A percentile compares a stretch with the other conserved stretches of the same genome.
phyloP scores from a whole-genome alignment of 2,888 invertebrate genomes.

The Heliothis peltigera region DNA sequence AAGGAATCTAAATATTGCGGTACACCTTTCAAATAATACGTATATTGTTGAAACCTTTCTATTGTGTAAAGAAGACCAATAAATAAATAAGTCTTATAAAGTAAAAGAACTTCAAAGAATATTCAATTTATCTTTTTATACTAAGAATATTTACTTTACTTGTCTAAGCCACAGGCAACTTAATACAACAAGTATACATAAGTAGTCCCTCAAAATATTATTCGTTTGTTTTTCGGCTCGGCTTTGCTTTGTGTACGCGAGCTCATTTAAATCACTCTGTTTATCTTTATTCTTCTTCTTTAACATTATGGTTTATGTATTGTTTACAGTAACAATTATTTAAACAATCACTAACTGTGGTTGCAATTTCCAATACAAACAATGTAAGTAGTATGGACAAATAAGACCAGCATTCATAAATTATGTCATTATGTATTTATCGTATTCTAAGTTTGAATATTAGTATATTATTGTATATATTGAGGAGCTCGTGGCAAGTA shows the following conservation, averaged over 20 bases:
- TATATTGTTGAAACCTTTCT: neutral
- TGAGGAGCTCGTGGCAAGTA: too few species aligned
- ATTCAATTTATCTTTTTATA: slow-evolving; percentile 13
- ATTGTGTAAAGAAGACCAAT: neutral
- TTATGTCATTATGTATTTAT: too few species aligned
- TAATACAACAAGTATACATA: slow-evolving; percentile 38
- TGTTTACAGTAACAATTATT: slow-evolving; percentile 28
- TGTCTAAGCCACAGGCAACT: slow-evolving; percentile 15
- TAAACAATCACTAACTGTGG: neutral
- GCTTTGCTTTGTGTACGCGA: slow-evolving; percentile 36
- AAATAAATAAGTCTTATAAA: slow-evolving; percentile 3
- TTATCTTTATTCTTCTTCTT: slow-evolving; percentile 35
- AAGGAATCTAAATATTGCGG: too few species aligned
- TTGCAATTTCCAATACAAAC: neutral
- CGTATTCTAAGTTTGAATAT: too few species aligned
- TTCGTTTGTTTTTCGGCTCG: slow-evolving; percentile 49
- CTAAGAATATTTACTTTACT: slow-evolving; percentile 19
- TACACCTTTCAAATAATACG: too few species aligned
- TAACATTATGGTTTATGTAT: slow-evolving; percentile 17
- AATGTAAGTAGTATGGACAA: too few species aligned
- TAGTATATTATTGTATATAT: too few species aligned
- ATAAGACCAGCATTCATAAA: too few species aligned
- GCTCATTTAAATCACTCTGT: slow-evolving; percentile 43
- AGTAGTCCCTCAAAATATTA: slow-evolving; percentile 36
- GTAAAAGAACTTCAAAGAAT: slow-evolving; percentile 4